phyloP scores from a whole-genome alignment of 1,140 invertebrate genomes.

The Psilanteris sp. region DNA sequence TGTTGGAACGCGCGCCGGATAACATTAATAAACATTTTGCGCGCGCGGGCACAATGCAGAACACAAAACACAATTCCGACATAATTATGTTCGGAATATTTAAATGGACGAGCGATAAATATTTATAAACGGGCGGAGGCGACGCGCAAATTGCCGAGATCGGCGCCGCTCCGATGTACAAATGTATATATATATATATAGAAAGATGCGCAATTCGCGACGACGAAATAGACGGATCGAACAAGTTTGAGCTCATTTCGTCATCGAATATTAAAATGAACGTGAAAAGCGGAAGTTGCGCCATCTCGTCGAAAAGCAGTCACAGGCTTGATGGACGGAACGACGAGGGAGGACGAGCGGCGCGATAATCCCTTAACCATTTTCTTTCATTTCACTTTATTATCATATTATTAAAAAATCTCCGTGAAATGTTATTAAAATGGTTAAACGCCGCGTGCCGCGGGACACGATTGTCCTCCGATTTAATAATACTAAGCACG shows the following conservation, averaged over 20 bases:
- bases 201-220: slow-evolving; percentile 35
- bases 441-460: slow-evolving; percentile 75
- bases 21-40: slow-evolving; percentile 45
- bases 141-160: slow-evolving; percentile 15
- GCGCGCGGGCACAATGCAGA: slow-evolving; percentile 14
- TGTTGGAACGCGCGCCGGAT: slow-evolving; percentile 9
- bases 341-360: slow-evolving; percentile 56
- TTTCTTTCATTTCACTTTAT: slow-evolving; percentile 79
- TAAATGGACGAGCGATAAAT: slow-evolving; percentile 41
- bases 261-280: slow-evolving; percentile 74
- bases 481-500: slow-evolving; percentile 78
- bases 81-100: slow-evolving; percentile 45
- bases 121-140: slow-evolving; percentile 33
- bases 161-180: slow-evolving; percentile 31
- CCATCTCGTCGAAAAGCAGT: slow-evolving; percentile 47
- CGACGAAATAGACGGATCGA: slow-evolving; percentile 42
- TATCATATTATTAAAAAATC: slow-evolving; percentile 80
- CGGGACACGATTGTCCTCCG: slow-evolving; percentile 71
- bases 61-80: slow-evolving; percentile 8
- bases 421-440: slow-evolving; percentile 78
- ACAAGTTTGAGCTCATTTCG: slow-evolving; percentile 61
- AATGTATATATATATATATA: too few relatives aligned
- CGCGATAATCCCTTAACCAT: slow-evolving; percentile 76
- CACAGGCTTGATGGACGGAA: slow-evolving; percentile 59
- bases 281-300: slow-evolving; percentile 64